Evolutionary conservation across 2,797 vertebrate genomes (phyloP).

Genomic region (Loris lydekkerianus): DNA sequence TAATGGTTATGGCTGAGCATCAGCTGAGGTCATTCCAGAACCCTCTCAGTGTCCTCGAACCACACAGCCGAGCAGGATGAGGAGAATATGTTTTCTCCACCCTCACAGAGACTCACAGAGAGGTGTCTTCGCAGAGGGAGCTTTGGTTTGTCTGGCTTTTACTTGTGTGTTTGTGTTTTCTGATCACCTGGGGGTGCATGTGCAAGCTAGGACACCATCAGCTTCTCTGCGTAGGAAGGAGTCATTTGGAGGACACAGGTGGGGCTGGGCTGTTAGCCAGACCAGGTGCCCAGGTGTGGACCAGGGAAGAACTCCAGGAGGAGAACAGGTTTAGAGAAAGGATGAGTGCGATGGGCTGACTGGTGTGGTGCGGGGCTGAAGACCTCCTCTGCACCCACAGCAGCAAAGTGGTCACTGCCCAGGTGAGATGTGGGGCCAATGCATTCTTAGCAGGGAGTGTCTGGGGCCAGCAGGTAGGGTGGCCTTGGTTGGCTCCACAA

Average conservation of each 20-base stretch:
- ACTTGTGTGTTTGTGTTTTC: background rate
- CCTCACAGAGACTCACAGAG: background rate
- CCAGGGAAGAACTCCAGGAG: background rate
- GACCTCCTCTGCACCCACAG: background rate
- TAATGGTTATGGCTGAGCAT: background rate
- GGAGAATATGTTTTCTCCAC: background rate
- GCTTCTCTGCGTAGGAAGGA: background rate
- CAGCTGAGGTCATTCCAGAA: too few relatives aligned
- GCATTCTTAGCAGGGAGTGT: background rate
- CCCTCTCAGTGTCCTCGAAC: too few relatives aligned
- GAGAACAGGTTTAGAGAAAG: background rate
- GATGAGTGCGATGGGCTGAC: too few relatives aligned
- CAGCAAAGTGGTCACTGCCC: background rate
- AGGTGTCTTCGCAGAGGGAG: too few relatives aligned
- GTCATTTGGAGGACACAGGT: too few relatives aligned
- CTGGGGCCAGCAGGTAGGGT: too few relatives aligned
- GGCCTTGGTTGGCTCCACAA: background rate
- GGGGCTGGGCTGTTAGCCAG: rapidly evolving
- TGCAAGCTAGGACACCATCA: background rate
- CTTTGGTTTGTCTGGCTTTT: background rate
- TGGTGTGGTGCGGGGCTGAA: background rate
- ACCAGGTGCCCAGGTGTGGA: background rate
- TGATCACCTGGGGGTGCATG: background rate
- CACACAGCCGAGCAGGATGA: too few relatives aligned
- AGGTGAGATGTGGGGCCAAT: background rate